Evolutionary conservation across 2,113 vertebrate genomes (phyloP).

Genomic region (Choloepus hoffmanni): DNA sequence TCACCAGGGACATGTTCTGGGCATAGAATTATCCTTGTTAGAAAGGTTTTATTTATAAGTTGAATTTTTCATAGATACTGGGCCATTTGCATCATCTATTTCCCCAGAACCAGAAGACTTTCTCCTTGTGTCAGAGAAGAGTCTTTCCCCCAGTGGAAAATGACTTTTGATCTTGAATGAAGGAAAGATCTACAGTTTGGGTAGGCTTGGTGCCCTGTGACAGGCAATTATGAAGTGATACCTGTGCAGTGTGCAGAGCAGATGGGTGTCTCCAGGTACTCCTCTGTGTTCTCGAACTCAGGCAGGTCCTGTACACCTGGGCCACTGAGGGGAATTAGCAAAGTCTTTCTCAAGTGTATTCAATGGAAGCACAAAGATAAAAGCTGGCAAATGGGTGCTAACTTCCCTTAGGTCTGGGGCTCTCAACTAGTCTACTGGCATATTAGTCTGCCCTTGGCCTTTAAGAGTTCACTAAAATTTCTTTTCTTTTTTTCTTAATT

Average conservation of each 20-base stretch:
- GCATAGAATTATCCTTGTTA: neutral
- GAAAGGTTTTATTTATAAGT: neutral
- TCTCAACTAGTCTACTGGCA: neutral
- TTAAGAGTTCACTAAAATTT: neutral
- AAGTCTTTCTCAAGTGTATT: neutral
- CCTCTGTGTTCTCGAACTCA: neutral
- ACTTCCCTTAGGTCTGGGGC: neutral
- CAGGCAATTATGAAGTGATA: neutral
- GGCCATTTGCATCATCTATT: neutral
- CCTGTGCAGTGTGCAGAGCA: neutral
- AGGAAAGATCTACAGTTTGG: neutral
- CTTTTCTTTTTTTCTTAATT: neutral
- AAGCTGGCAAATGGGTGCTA: neutral
- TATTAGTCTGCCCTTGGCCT: neutral
- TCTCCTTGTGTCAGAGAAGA: constrained; percentile 1
- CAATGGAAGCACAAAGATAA: neutral
- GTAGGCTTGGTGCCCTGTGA: neutral
- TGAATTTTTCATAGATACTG: neutral
- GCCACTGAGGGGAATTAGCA: neutral
- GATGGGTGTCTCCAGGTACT: neutral
- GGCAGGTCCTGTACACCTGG: neutral
- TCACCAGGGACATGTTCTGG: neutral
- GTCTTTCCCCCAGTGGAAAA: neutral
- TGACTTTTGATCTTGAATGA: neutral
- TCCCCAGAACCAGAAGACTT: neutral